These are phyloP conservation scores for Trypoxylon attenuatum DNA, from an alignment of 2,888 invertebrate species.

Conservation along the genomic window DNA sequence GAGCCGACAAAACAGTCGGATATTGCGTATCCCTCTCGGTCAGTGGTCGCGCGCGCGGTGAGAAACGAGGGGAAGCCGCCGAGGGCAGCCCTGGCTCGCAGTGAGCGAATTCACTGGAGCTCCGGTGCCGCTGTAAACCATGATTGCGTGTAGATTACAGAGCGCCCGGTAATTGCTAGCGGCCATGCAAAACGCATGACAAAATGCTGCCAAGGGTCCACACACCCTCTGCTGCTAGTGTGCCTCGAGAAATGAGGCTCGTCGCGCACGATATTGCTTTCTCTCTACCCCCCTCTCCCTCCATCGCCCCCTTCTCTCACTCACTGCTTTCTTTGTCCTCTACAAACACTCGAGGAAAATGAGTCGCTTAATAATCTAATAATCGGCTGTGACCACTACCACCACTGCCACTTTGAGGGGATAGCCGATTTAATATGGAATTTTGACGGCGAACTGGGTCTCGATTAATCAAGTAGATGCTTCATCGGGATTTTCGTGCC, in stretches of 20 bases:
- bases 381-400: neutral
- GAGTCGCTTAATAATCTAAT: neutral
- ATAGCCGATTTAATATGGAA: too few relatives aligned
- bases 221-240: slow-evolving; percentile 5
- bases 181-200: slow-evolving; percentile 62
- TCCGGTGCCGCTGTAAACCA: slow-evolving; percentile 62
- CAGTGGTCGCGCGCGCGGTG: slow-evolving; percentile 24
- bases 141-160: slow-evolving; percentile 72
- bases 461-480: neutral
- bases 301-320: neutral
- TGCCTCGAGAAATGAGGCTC: neutral
- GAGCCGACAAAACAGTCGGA: slow-evolving; percentile 52
- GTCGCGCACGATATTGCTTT: neutral
- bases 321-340: slow-evolving; percentile 34
- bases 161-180: slow-evolving; percentile 69
- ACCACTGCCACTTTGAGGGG: neutral
- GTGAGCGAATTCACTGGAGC: slow-evolving; percentile 60
- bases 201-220: slow-evolving; percentile 53
- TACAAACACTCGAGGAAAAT: slow-evolving; percentile 16
- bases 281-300: neutral
- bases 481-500: too few relatives aligned
- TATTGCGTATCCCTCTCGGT: slow-evolving; percentile 52
- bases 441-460: too few relatives aligned
- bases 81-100: slow-evolving; percentile 19
- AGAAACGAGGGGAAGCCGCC: slow-evolving; percentile 15